Base-by-base conservation (phyloP, 2,797 vertebrate species). In the Delichon dasypus region DNA sequence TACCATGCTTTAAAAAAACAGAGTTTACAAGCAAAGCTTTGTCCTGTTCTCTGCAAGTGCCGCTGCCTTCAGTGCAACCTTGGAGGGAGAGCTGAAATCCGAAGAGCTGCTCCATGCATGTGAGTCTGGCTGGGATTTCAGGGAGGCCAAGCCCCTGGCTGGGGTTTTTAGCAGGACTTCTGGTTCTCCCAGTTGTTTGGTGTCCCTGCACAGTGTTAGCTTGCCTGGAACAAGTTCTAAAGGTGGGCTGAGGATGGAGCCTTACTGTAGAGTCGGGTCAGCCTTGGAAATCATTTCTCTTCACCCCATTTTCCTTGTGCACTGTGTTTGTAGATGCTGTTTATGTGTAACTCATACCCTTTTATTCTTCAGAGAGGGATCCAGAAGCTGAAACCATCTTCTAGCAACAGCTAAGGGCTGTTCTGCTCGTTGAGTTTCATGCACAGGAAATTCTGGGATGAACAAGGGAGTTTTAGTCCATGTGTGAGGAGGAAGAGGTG, bases 311-410 rank as follows among this genome's bases (percentile, higher is more conserved):
- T 85, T 54, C 75, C 10, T 1, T 0, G 0, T 71, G 57, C 20
- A 4, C 72, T 70, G 25, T 62, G 4, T 72, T 42, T 85, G 89
- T 47, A 60, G 70, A 26, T 92, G 78, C 71, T 85, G 4, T 88
- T 62, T 38, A 1, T 84, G 15, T 70, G 44, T 66, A 66, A 62
- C 55, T 92, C 22, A 15, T 2, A 26, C 1, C 7, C 54, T 93
- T 89, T 54, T 78, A 7, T 76, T 23, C 87, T 93, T 75, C 29
- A 84, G 89, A 79, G 85, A 81, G 88, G 66, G 72, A 93, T 88
- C 73, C 76, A 79, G 91, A 81, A 92, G 76, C 73, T 90, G 88
- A 86, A 92, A 67, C 50, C 45, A 29, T 66, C 62, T 81, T 50
- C 62, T 88, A 75, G 90, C 72, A 92, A 15, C 85, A 89, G 73